Percentiles rank a stretch among this genome's conserved stretches.
These are phyloP conservation scores for Agonopterix heracliana DNA, from an alignment of 2,888 invertebrate species.

Conservation along the genomic window DNA sequence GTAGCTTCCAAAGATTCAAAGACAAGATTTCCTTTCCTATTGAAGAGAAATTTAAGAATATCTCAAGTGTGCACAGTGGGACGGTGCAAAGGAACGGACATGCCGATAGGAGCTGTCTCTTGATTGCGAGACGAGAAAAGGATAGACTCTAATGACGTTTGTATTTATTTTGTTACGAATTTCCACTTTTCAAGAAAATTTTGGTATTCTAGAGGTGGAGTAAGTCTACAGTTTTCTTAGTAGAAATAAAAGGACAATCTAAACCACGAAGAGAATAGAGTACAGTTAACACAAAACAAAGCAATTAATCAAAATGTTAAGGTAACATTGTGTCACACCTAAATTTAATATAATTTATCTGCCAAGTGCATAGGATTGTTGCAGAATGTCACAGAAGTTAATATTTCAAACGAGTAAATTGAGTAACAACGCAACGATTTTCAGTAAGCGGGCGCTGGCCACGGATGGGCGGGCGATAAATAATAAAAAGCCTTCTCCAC, in stretches of 20 bases:
- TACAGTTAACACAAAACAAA: too few relatives aligned
- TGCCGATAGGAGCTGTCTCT: slow-evolving; percentile 38
- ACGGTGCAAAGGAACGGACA: slow-evolving; percentile 19
- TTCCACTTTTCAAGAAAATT: slow-evolving; percentile 28
- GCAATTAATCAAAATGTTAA: too few relatives aligned
- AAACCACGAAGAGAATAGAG: too few relatives aligned
- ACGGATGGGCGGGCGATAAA: slow-evolving; percentile 64
- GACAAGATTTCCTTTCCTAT: too few relatives aligned
- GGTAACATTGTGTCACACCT: too few relatives aligned
- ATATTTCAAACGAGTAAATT: slow-evolving; percentile 69
- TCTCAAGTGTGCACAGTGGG: slow-evolving; percentile 4
- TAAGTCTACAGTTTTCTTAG: too few relatives aligned
- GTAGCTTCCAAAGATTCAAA: too few relatives aligned
- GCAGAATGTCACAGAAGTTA: slow-evolving; percentile 28
- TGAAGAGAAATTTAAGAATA: slow-evolving; percentile 2
- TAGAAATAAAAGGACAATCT: too few relatives aligned
- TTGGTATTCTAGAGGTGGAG: background rate
- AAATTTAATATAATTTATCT: too few relatives aligned
- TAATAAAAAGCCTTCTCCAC: slow-evolving; percentile 76
- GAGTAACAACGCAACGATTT: slow-evolving; percentile 70
- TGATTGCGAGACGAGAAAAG: slow-evolving; percentile 50
- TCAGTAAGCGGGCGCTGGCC: slow-evolving; percentile 64
- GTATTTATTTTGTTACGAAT: slow-evolving; percentile 50
- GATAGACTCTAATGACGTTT: slow-evolving; percentile 42
- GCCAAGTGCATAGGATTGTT: slow-evolving; percentile 3